These are phyloP conservation scores for Andinoacara biseriatus DNA, from an alignment of 2,113 vertebrate species.

Conservation along the genomic window DNA sequence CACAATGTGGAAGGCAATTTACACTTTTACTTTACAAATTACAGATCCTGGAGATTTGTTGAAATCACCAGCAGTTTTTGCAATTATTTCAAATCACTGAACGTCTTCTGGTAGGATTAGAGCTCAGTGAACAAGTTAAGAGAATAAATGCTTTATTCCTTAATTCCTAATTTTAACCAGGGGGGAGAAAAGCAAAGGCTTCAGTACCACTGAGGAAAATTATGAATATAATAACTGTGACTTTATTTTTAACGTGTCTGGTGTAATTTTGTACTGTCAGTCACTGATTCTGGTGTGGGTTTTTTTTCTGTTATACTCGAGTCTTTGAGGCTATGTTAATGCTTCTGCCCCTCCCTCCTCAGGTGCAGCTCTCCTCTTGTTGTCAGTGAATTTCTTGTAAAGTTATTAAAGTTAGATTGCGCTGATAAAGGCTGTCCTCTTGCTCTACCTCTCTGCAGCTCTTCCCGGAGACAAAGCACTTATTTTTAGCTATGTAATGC, in stretches of 20 bases:
- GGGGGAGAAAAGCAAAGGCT: background rate
- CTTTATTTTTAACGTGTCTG: background rate
- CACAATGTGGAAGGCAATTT: constrained; percentile 14
- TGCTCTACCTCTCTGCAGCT: constrained; percentile 26
- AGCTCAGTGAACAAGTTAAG: background rate
- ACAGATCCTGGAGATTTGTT: constrained; percentile 25
- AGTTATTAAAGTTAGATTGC: constrained; percentile 46
- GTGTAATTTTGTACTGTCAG: background rate
- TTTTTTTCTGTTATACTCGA: background rate
- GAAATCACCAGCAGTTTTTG: constrained; percentile 24
- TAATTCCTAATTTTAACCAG: background rate
- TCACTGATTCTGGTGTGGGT: background rate
- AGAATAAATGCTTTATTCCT: background rate
- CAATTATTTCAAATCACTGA: constrained; percentile 36
- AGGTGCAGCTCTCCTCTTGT: background rate
- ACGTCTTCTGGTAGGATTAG: background rate
- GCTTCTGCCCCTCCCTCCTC: background rate
- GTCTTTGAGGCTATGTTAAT: background rate
- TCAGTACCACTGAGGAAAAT: background rate
- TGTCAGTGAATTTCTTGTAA: background rate
- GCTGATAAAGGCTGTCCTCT: constrained; percentile 31
- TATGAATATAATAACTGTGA: background rate
- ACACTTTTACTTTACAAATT: constrained; percentile 20
- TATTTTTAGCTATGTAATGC: constrained; percentile 64
- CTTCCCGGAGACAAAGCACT: constrained; percentile 63